Evolutionary conservation across 2,113 vertebrate genomes (phyloP).

Genomic region (Indicator indicator): DNA sequence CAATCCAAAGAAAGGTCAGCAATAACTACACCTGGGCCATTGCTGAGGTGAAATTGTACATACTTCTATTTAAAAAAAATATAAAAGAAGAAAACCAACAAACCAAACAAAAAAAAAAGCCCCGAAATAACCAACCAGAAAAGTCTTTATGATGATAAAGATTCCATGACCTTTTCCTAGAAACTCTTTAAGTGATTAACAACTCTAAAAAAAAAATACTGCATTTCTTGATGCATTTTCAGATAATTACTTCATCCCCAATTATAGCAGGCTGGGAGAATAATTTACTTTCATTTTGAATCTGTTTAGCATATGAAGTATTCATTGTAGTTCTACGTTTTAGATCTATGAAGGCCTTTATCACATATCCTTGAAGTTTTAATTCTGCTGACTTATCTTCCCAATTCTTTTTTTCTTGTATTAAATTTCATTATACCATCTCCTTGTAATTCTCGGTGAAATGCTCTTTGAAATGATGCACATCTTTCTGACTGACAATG

Average conservation of each 20-base stretch:
- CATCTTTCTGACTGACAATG: neutral
- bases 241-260: neutral
- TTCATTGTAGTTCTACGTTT: neutral
- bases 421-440: neutral
- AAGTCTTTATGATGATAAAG: neutral
- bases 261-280: neutral
- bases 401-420: neutral
- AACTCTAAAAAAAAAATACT: neutral
- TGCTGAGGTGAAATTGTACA: neutral
- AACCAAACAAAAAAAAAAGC: no score
- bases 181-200: neutral
- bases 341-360: neutral
- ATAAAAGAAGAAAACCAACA: no score
- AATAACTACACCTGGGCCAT: neutral
- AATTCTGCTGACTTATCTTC: neutral
- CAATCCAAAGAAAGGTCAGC: neutral
- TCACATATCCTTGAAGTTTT: neutral
- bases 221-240: neutral
- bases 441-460: neutral
- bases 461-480: neutral
- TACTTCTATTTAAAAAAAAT: neutral
- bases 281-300: neutral
- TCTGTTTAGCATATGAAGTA: neutral
- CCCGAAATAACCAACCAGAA: neutral
- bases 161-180: neutral